A percentile compares a stretch with the other conserved stretches of the same genome.
phyloP scores from a whole-genome alignment of 2,888 invertebrate species.

The Isotomurus palustris region DNA sequence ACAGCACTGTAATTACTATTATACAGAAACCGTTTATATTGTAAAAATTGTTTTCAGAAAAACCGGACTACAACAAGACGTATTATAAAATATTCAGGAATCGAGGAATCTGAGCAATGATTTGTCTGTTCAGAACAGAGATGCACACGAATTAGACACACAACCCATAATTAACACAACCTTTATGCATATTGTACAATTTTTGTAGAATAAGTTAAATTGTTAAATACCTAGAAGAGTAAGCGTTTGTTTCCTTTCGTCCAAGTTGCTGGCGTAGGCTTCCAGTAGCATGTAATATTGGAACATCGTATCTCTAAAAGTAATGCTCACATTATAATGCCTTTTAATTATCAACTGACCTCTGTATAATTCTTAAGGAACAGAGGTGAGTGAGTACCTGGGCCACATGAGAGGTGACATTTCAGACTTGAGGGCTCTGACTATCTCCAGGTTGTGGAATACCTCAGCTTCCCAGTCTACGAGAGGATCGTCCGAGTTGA shows the following conservation, averaged over 20 bases:
- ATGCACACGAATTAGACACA: too few relatives aligned
- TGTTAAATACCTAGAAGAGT: slow-evolving; percentile 37
- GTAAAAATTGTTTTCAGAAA: too few relatives aligned
- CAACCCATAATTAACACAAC: too few relatives aligned
- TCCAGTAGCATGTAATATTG: slow-evolving; percentile 39
- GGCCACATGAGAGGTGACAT: slow-evolving; percentile 40
- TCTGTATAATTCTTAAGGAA: too few relatives aligned
- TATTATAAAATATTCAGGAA: too few relatives aligned
- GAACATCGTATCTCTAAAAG: slow-evolving; percentile 36
- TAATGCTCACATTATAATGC: neutral
- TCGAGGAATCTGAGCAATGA: too few relatives aligned
- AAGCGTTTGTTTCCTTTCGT: slow-evolving; percentile 31
- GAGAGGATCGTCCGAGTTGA: slow-evolving; percentile 18
- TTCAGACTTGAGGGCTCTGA: slow-evolving; percentile 20
- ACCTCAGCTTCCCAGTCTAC: slow-evolving; percentile 41
- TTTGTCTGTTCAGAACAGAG: too few relatives aligned
- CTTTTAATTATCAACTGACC: neutral
- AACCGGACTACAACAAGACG: too few relatives aligned
- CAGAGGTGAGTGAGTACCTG: slow-evolving; percentile 17
- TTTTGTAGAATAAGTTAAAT: too few relatives aligned
- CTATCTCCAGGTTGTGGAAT: slow-evolving; percentile 37
- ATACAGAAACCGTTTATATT: too few relatives aligned
- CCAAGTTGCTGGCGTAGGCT: slow-evolving; percentile 35
- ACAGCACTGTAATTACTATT: too few relatives aligned
- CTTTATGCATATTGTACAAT: too few relatives aligned